Percentiles rank a stretch among this genome's conserved stretches.
Conservation (phyloP, 2,113 vertebrate species). For the Mesembrinibis cayennensis region DNA sequence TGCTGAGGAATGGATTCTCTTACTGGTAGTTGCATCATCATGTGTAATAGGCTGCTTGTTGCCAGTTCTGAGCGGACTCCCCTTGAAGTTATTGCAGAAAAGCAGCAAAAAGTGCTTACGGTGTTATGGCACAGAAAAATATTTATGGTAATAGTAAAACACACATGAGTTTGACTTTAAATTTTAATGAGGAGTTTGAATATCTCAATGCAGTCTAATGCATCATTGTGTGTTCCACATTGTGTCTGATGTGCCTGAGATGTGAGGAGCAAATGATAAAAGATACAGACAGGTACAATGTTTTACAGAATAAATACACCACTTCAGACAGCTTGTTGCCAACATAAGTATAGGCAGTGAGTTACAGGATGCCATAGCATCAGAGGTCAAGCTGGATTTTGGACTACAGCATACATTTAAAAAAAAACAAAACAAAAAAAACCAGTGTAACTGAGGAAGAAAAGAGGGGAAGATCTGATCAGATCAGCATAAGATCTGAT, state of each 20-base stretch:
- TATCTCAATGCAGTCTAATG: not conserved
- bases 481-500: not conserved
- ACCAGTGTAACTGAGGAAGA: not conserved
- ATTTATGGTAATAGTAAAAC: not conserved
- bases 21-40: accelerated
- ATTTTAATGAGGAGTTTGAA: not conserved
- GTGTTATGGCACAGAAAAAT: not conserved
- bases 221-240: accelerated
- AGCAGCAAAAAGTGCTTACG: not conserved
- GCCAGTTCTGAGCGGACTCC: not conserved
- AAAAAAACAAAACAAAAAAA: not conserved
- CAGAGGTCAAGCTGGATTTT: not conserved
- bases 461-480: not conserved
- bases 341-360: not conserved
- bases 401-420: not conserved
- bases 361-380: not conserved
- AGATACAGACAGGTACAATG: not conserved
- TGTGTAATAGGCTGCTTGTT: not conserved
- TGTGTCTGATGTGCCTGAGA: not conserved
- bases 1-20: not conserved
- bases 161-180: not conserved
- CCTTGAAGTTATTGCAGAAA: not conserved
- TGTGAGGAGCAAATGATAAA: not conserved
- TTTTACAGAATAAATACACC: not conserved
- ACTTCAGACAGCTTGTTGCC: not conserved